These are phyloP conservation scores for Distichodus sexfasciatus DNA, from an alignment of 2,797 vertebrate species.

Conservation along the genomic window DNA sequence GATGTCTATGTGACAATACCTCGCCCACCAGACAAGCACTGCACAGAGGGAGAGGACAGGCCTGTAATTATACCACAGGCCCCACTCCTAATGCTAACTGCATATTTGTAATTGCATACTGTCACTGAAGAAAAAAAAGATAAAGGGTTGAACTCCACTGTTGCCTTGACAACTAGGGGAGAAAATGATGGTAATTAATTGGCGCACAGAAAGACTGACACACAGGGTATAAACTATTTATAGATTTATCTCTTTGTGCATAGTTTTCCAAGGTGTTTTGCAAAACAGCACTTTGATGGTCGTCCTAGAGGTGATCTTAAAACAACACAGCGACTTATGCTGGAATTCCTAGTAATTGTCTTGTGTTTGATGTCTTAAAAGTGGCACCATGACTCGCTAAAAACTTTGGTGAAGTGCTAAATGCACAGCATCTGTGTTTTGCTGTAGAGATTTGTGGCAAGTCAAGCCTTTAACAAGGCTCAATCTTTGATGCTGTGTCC, in stretches of 20 bases:
- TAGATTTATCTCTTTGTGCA: constrained; percentile 10
- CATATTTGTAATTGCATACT: constrained; percentile 53
- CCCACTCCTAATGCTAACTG: constrained; percentile 33
- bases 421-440: no score
- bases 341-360: neutral
- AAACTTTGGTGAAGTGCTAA: no score
- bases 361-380: neutral
- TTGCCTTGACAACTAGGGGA: constrained; percentile 44
- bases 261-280: constrained; percentile 6
- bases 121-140: constrained; percentile 32
- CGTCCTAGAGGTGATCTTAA: neutral
- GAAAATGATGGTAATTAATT: constrained; percentile 53
- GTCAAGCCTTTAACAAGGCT: no score
- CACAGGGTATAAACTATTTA: constrained; percentile 37
- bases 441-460: no score
- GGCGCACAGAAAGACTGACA: constrained; percentile 22
- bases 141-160: constrained; percentile 27
- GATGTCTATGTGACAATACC: constrained; percentile 7
- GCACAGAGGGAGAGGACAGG: constrained; percentile 27
- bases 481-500: no score
- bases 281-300: neutral
- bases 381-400: neutral
- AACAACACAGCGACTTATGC: neutral
- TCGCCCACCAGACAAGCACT: neutral
- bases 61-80: constrained; percentile 44